Evolutionary conservation across 1,140 invertebrate species (phyloP), one percentile per base, ranked within the genome.

Genomic region (Aphidius ervi): DNA sequence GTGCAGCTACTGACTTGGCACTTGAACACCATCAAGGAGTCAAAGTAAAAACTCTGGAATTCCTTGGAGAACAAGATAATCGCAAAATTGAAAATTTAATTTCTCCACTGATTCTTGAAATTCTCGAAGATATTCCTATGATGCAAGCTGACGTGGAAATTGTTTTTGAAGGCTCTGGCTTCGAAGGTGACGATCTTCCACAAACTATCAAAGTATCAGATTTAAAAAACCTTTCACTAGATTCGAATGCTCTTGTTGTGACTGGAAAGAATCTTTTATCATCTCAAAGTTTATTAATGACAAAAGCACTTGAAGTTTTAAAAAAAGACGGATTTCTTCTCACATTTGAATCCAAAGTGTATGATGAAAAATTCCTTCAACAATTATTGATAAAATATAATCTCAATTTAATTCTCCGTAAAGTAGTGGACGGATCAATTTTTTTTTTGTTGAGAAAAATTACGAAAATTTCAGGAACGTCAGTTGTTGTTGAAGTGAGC

Each of bases 41-140:
- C 23, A 90, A 88, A 74, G 79, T 95, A 0, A 91, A 88, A 66
- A 82, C 87, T 3, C 78, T 93, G 5, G 93, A 95, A 74, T 64
- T 84, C 3, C 62, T 83, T 2, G 81, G 85, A 56, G 75, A 79
- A 6, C 79, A 82, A 64, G 81, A 83, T 16, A 77, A 82, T 49
- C 65, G 74, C 41, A 66, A 78, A 56, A 64, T 62, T 5, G 68
- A 79, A 5, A 63, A 82, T 58, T 74, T 82, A 0, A 59, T 86
- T 0, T 75, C 83, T 1, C 82, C 83, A 9, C 61, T 82, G 9
- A 77, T 91, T 6, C 68, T 77, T 43, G 82, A 84, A 2, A 70
- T 83, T 3, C 73, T 90, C 3, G 82, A 77, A 50, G 83, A 89
- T 64, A 68, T 86, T 23, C 86, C 88, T 7, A 70, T 89, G 3